Evolutionary conservation across 2,113 vertebrate genomes (phyloP).

Genomic region (Numida meleagris): DNA sequence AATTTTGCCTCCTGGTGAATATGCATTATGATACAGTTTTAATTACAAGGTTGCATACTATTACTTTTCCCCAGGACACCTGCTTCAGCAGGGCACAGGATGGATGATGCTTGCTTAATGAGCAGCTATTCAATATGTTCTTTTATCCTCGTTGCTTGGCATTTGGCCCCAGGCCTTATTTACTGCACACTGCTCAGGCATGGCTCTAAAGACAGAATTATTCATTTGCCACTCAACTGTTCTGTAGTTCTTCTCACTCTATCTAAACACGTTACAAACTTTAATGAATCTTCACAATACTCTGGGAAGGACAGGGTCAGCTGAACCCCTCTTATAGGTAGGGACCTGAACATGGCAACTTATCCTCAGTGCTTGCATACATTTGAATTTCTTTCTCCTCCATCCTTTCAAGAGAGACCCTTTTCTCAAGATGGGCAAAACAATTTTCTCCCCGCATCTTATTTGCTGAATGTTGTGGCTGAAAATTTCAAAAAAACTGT

Average conservation of each 20-base stretch:
- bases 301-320: not conserved
- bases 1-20: constrained; percentile 64
- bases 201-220: constrained; percentile 64
- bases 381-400: not conserved
- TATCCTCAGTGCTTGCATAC: not conserved
- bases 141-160: constrained; percentile 64
- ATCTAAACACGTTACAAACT: not conserved
- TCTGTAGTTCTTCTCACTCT: constrained; percentile 2
- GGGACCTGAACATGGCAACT: not conserved
- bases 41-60: constrained; percentile 68
- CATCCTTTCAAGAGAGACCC: not conserved
- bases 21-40: constrained; percentile 63
- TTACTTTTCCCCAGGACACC: constrained; percentile 71
- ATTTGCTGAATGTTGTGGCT: not conserved
- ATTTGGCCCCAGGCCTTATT: constrained; percentile 71
- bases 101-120: constrained; percentile 66
- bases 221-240: constrained; percentile 50
- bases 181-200: constrained; percentile 49
- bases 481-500: not conserved
- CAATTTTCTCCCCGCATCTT: not conserved
- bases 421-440: not conserved
- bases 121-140: constrained; percentile 68
- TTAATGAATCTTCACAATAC: constrained; percentile 36
- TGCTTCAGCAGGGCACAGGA: constrained; percentile 64
- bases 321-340: not conserved